A percentile compares a stretch with the other conserved stretches of the same genome.
phyloP scores from a whole-genome alignment of 2,113 vertebrate genomes.

The Fregetta grallaria region DNA sequence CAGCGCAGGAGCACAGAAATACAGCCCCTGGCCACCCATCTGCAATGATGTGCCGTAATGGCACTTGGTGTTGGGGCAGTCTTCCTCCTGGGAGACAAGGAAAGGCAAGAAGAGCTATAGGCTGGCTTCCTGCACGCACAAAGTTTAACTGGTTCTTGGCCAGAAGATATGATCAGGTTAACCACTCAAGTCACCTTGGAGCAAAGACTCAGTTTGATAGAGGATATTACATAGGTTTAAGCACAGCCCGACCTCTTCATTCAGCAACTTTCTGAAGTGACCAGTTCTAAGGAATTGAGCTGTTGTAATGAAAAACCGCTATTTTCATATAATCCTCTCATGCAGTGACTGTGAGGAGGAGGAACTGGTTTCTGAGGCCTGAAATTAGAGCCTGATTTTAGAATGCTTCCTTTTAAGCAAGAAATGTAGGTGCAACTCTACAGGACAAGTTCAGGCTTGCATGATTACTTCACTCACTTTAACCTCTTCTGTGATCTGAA shows the following conservation, averaged over 20 bases:
- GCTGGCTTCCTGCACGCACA: background rate
- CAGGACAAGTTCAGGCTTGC: background rate
- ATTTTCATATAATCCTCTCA: background rate
- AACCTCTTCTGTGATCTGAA: slow-evolving; percentile 94
- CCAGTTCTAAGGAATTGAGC: background rate
- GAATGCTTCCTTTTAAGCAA: background rate
- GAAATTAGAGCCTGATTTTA: background rate
- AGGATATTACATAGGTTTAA: background rate
- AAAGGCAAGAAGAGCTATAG: background rate
- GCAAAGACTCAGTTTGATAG: background rate
- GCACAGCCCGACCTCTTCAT: background rate
- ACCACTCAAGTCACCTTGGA: background rate
- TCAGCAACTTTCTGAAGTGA: background rate
- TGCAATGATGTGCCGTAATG: too few species aligned
- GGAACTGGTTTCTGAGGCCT: background rate
- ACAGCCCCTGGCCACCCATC: background rate
- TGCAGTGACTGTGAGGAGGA: background rate
- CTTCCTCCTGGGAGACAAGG: background rate
- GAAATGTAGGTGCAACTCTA: background rate
- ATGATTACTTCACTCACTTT: slow-evolving; percentile 76
- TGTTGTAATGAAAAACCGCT: background rate
- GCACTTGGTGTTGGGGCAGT: background rate
- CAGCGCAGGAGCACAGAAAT: background rate
- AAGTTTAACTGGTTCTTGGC: background rate
- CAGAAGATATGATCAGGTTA: background rate